phyloP scores from a whole-genome alignment of 2,888 invertebrate species.

The Nephrocerus scutellatus region DNA sequence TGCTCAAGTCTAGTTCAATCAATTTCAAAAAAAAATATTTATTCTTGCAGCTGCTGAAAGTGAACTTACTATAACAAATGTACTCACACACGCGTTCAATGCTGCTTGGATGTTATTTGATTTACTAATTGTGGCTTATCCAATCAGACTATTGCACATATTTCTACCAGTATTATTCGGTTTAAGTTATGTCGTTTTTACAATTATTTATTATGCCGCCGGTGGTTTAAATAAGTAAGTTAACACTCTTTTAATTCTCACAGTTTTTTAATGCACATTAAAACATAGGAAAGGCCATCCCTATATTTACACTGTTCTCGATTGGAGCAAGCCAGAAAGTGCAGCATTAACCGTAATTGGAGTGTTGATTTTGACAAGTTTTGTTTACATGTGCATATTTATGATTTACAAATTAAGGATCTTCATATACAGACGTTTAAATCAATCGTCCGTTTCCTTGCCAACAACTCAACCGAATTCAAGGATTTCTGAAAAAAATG shows the following conservation, averaged over 20 bases:
- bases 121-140: constrained; percentile 63
- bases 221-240: constrained; percentile 56
- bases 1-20: not conserved
- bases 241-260: too few species aligned
- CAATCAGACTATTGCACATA: constrained; percentile 59
- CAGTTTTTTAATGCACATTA: too few species aligned
- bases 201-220: constrained; percentile 54
- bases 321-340: constrained; percentile 62
- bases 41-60: constrained; percentile 44
- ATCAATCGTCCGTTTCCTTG: constrained; percentile 30
- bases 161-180: constrained; percentile 58
- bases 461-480: too few species aligned
- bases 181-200: constrained; percentile 53
- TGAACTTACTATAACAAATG: constrained; percentile 52
- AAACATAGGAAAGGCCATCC: constrained; percentile 54
- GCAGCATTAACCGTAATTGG: constrained; percentile 36
- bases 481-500: too few species aligned
- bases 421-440: constrained; percentile 33
- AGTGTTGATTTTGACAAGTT: constrained; percentile 35
- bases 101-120: constrained; percentile 67
- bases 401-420: constrained; percentile 40
- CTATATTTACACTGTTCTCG: constrained; percentile 66
- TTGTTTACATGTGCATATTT: constrained; percentile 39
- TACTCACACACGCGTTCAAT: constrained; percentile 69
- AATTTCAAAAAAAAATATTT: not conserved